Base-by-base conservation (phyloP, 2,797 vertebrate genomes). In the Lepidocolaptes lacrymiger region DNA sequence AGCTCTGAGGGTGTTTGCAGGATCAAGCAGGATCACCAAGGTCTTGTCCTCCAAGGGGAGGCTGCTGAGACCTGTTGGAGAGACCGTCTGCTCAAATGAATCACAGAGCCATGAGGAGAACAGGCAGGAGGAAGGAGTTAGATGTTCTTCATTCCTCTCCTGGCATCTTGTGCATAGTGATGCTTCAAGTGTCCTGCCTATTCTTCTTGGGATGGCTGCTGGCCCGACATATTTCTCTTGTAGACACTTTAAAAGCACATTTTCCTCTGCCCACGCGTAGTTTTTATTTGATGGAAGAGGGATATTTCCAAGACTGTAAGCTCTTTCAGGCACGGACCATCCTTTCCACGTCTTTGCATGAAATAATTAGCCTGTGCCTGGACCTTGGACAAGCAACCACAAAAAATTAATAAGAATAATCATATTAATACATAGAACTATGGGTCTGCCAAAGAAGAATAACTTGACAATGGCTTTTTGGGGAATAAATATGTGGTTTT, bases 131-230 rank as follows among this genome's bases (percentile, higher is more conserved):
- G 49, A 51, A 49, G 26, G 37, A 32, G 7, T 26, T 39, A 20
- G 26, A 55, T 41, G 16, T 56, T 61, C 49, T 63, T 27, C 72
- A 34, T 22, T 49, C 36, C 36, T 79, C 19, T 64, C 12, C 61
- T 2, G 2, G 6, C 46, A 69, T 52, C 10, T 43, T 6, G 2
- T 7, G 11, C 39, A 32, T 6, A 34, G 18, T 1, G 6, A 37
- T 49, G 19, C 55, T 68, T 74, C 51, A n/a, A 8, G n/a, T 19
- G 39, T 48, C 10, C 32, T 58, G 39, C 23, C 30, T 63, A 0
- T 55, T 69, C 41, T 55, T 2, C 49, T 27, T 27, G 1, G 15
- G 11, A 28, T 30, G 46, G n/a, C 28, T 21, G 2, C 36, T 79
- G 58, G 26, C 10, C 16, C n/a, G 17, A 12, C 22, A 32, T 37